Percentiles rank a stretch among this genome's conserved stretches.
Conservation (phyloP, 2,113 vertebrate species). For the Platysternon megacephalum region DNA sequence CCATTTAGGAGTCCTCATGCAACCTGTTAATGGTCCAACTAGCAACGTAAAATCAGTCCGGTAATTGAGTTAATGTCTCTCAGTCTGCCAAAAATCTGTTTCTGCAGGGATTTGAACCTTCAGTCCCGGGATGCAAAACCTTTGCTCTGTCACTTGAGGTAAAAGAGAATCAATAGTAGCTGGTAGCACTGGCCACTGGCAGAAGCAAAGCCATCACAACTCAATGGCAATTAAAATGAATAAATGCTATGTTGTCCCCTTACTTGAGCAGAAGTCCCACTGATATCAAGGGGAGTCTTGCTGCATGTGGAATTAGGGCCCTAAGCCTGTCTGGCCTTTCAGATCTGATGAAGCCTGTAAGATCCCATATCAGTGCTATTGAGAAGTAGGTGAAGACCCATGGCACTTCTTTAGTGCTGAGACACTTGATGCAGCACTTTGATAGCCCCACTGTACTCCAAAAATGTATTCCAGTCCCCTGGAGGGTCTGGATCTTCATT, state of each 20-base stretch:
- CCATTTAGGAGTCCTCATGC: background rate
- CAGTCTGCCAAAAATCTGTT: background rate
- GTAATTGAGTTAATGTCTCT: background rate
- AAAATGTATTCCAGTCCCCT: background rate
- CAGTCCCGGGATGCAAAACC: no score
- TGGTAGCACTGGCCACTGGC: no score
- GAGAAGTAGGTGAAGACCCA: background rate
- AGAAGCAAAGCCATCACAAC: no score
- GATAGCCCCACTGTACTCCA: background rate
- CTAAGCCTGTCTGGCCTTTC: background rate
- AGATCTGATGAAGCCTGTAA: accelerated
- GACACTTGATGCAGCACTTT: background rate
- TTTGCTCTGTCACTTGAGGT: no score
- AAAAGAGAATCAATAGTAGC: no score
- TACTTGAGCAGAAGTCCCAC: no score
- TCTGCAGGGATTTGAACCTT: background rate
- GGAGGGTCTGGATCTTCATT: background rate
- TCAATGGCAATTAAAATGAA: no score
- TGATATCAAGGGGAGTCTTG: no score
- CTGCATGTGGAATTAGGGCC: no score
- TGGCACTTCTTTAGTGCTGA: background rate
- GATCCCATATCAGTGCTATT: accelerated
- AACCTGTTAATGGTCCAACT: background rate
- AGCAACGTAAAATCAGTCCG: background rate
- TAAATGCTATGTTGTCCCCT: no score